Evolutionary conservation across 2,888 invertebrate species (phyloP), one percentile per base, ranked within the genome.

Genomic region (Clepsis dumicolana): DNA sequence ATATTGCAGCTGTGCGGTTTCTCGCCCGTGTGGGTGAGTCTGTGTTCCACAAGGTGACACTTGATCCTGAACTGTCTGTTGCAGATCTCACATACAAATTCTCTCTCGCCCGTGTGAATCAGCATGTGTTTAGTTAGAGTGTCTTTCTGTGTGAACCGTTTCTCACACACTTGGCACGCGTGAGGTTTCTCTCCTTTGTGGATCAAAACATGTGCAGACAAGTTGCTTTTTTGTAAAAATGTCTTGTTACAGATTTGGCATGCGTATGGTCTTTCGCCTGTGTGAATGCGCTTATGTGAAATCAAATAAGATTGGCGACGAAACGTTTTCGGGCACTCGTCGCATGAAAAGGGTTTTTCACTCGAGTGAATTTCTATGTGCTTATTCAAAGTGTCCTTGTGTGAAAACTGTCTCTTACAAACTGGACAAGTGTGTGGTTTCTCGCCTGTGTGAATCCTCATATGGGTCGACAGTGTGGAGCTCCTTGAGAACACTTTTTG

Each of bases 101-200:
- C 25, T 27, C 27, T 52, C n/a, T 52, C 52, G 27, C 25, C 52
- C 14, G 52, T 52, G 27, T 52, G 52, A 25, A 52, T 52, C 25
- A 24, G n/a, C 52, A 25, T 52, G 8, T 52, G 52, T 5, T 25
- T 27, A 10, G 8, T n/a, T 16, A 53, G 16, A n/a, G n/a, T 16
- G 14, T 10, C n/a, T 29, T 29, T 53, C 5, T 29, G 27, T 29
- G 27, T 27, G 14, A 53, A 53, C n/a, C 27, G 53, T 16, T 53
- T 53, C 2, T 29, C 24, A 16, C 53, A 53, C 25, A 53, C n/a
- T 7, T 5, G 3, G n/a, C 53, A 53, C 8, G 16, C 5, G 5
- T 52, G 25, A 1, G 25, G 25, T n/a, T 52, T 52, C 52, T n/a
- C 24, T 1, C 25, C 25, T 14, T 24, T 52, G 52, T 52, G 52